Evolutionary conservation across 2,888 invertebrate genomes (phyloP).

Genomic region (Poecilus cupreus): DNA sequence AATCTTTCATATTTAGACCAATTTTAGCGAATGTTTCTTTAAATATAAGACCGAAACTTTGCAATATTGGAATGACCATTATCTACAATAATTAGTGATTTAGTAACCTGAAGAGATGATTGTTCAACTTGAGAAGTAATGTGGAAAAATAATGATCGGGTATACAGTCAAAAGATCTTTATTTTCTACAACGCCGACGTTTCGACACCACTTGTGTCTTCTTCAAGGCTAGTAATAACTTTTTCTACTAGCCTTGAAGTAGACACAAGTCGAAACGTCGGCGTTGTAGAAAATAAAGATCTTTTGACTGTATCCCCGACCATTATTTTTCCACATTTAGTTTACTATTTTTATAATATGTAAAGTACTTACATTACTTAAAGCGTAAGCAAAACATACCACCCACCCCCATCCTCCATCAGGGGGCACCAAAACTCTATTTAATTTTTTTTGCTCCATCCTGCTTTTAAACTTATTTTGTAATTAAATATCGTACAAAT

Average conservation of each 20-base stretch:
- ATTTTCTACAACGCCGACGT: no score
- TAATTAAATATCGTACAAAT: neutral
- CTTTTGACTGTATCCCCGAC: no score
- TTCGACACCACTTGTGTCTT: no score
- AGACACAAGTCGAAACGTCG: no score
- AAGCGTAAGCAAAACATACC: slow-evolving; percentile 71
- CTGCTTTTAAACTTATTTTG: neutral
- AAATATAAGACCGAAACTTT: slow-evolving; percentile 81
- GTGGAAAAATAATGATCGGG: no score
- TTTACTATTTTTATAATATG: slow-evolving; percentile 34
- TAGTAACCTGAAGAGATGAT: no score
- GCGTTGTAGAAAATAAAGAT: no score
- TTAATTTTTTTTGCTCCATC: slow-evolving; percentile 63
- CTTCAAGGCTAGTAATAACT: no score
- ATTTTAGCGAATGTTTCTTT: slow-evolving; percentile 78
- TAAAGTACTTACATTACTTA: slow-evolving; percentile 72
- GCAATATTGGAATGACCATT: slow-evolving; percentile 76
- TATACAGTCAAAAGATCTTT: no score
- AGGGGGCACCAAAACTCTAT: slow-evolving; percentile 69
- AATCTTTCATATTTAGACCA: slow-evolving; percentile 77
- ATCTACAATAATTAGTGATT: slow-evolving; percentile 70
- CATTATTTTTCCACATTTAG: no score
- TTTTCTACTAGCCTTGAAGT: no score
- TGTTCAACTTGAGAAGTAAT: no score
- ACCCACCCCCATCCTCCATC: slow-evolving; percentile 75